Evolutionary conservation across 2,797 vertebrate genomes (phyloP), one percentile per base, ranked within the genome.

Genomic region (Falco novaeseelandiae): DNA sequence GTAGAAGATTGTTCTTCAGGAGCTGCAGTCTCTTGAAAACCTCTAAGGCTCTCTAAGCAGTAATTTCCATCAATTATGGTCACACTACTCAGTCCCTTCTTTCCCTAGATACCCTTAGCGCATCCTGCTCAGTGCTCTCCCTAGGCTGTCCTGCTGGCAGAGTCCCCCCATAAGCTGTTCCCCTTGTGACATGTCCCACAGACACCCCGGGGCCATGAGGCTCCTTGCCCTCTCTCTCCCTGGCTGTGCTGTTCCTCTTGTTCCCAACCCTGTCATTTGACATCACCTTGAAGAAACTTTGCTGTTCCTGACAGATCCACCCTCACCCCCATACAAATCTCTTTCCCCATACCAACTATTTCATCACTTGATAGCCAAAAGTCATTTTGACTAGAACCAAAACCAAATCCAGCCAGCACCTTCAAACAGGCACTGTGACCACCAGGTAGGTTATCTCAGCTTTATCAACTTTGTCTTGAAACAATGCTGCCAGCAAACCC

Each of bases 241-340:
- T 12, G 23, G 25, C 70, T 40, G 10, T 6, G 6, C n/a, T 3
- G 0, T 9, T 52, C 51, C 10, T 59, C 59, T 67, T 0, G 0
- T 52, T 48, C 36, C 58, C 76, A 85, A 29, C 25, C 16, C 13
- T 29, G 14, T 32, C 18, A 6, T 38, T 8, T 54, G 46, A 52
- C 29, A 40, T 12, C 51, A 29, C 34, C 51, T 34, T 34, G 18
- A 44, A 66, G 32, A 66, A 69, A 12, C 4, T 14, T 38, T 44
- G n/a, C 12, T 19, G 32, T 6, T 44, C 38, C 42, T 23, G 14
- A 11, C 30, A 78, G n/a, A 83, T 19, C 44, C 22, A 27, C 14
- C 40, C 15, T 8, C 13, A 23, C 7, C 27, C 22, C 44, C 49
- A 22, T 0, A 18, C 23, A 34, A 58, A 76, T 34, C 36, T 12